Percentiles rank a stretch among this genome's conserved stretches.
phyloP scores from a whole-genome alignment of 2,113 vertebrate species.

The Microtus pennsylvanicus region DNA sequence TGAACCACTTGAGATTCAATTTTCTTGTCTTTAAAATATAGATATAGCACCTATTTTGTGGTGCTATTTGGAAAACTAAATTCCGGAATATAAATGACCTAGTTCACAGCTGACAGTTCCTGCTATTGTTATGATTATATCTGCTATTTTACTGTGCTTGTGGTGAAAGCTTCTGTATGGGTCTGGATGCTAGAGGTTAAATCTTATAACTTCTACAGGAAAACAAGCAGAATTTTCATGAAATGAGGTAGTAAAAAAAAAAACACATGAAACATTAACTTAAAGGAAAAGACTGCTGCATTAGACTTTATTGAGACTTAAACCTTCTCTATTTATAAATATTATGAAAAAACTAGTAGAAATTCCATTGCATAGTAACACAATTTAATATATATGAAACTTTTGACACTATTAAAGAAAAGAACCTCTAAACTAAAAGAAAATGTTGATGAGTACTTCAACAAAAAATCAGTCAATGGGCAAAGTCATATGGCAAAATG shows the following conservation, averaged over 20 bases:
- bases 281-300: neutral
- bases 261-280: neutral
- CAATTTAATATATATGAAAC: neutral
- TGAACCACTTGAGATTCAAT: neutral
- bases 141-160: neutral
- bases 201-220: neutral
- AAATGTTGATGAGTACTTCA: neutral
- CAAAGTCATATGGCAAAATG: neutral
- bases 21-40: constrained; percentile 38
- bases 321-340: constrained; percentile 1
- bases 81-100: neutral
- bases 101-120: neutral
- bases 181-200: neutral
- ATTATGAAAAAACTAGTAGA: neutral
- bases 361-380: neutral
- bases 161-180: neutral
- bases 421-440: neutral
- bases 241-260: neutral
- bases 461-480: neutral
- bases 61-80: constrained; percentile 41
- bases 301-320: neutral
- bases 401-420: constrained; percentile 27
- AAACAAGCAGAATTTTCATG: constrained; percentile 40
- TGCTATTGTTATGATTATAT: neutral
- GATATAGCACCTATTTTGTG: neutral